Evolutionary conservation across 2,797 vertebrate species (phyloP).

Genomic region (Pipistrellus pygmaeus): DNA sequence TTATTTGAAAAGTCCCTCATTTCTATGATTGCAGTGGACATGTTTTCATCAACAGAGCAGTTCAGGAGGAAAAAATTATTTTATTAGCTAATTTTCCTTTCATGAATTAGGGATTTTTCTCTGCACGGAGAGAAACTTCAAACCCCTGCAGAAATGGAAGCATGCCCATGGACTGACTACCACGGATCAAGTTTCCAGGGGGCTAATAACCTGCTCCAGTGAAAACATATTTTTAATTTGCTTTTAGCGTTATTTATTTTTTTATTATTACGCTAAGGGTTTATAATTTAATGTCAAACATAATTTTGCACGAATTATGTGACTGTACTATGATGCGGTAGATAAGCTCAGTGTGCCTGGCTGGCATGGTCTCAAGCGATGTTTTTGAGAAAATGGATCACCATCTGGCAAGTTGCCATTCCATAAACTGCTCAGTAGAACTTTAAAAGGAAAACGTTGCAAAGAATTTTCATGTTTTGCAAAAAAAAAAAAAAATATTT

Average conservation of each 20-base stretch:
- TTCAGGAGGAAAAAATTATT: conserved; percentile 74
- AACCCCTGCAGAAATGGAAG: conserved; percentile 86
- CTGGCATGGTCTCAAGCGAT: conserved; percentile 84
- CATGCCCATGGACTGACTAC: conserved; percentile 86
- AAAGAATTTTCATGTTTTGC: conserved; percentile 67
- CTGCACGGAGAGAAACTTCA: conserved; percentile 71
- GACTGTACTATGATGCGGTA: conserved; percentile 85
- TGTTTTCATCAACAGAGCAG: conserved; percentile 62
- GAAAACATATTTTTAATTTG: conserved; percentile 92
- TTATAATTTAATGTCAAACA: conserved; percentile 92
- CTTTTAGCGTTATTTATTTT: conserved; percentile 91
- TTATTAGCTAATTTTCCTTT: conserved; percentile 82
- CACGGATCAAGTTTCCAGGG: conserved; percentile 88
- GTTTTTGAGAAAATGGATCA: conserved; percentile 89
- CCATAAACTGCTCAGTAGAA: conserved; percentile 79
- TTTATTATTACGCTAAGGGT: conserved; percentile 90
- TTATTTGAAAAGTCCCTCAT: conserved; percentile 53
- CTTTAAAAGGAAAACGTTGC: conserved; percentile 81
- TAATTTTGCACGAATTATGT: conserved; percentile 89
- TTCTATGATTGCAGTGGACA: conserved; percentile 70
- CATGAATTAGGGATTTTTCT: conserved; percentile 79
- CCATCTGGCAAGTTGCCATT: conserved; percentile 87
- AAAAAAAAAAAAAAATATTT: conserved; percentile 58
- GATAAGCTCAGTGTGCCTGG: conserved; percentile 87
- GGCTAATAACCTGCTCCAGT: conserved; percentile 90